phyloP scores from a whole-genome alignment of 1,140 invertebrate genomes.

The Venturia canescens region DNA sequence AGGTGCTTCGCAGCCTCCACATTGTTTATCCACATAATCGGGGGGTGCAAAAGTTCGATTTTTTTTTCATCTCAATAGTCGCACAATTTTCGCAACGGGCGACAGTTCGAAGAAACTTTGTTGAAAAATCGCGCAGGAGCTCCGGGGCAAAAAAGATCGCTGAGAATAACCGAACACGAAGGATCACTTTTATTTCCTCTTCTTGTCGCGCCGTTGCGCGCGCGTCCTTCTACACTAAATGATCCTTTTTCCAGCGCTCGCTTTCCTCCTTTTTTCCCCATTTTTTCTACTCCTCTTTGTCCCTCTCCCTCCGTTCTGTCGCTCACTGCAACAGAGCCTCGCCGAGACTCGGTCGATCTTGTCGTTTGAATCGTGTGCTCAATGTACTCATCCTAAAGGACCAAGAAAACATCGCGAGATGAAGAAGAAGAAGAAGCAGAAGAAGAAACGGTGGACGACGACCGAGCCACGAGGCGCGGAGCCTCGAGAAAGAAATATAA shows the following conservation, averaged over 20 bases:
- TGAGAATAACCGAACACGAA: not conserved
- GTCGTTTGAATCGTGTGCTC: conserved; percentile 40
- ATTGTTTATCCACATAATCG: not conserved
- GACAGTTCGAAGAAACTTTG: not conserved
- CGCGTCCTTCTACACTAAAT: conserved; percentile 7
- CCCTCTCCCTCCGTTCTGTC: not conserved
- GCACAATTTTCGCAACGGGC: not conserved
- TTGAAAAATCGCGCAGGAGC: not conserved
- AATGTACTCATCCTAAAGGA: conserved; percentile 3
- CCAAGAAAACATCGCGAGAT: not conserved
- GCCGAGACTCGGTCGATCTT: conserved; percentile 22
- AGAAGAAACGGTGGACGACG: conserved; percentile 14
- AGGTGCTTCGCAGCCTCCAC: not conserved
- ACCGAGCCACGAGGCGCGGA: not conserved
- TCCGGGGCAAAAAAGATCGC: conserved; percentile 14
- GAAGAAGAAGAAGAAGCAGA: conserved; percentile 30
- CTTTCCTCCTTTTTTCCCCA: not conserved
- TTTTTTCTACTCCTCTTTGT: not conserved
- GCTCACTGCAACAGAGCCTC: conserved; percentile 22
- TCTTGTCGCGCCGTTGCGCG: not conserved
- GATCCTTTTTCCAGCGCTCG: not conserved
- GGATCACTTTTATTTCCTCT: not conserved
- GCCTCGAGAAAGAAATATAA: conserved; percentile 26
- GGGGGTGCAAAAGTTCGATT: not conserved
- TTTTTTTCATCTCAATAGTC: not conserved